Evolutionary conservation across 2,888 invertebrate species (phyloP).

Genomic region (Andrena trimmerana): DNA sequence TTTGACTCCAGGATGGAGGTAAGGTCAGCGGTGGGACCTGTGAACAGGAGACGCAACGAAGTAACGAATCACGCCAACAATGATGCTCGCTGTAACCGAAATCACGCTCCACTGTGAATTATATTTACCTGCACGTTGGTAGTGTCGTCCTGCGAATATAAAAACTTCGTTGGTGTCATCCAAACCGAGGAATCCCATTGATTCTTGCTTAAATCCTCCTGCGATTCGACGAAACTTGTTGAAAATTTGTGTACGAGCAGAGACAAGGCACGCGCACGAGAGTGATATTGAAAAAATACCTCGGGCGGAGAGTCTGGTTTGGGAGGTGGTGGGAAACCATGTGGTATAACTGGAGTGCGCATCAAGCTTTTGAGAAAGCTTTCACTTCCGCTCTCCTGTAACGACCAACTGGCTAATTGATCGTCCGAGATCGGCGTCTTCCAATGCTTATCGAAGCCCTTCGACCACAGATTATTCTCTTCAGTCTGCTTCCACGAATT

Average conservation of each 20-base stretch:
- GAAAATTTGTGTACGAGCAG: neutral
- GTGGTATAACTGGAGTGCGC: slow-evolving; percentile 68
- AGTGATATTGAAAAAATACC: slow-evolving; percentile 72
- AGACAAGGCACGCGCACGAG: neutral
- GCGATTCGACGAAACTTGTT: slow-evolving; percentile 12
- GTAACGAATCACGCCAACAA: neutral
- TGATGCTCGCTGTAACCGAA: neutral
- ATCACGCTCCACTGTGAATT: slow-evolving; percentile 30
- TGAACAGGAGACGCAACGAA: slow-evolving; percentile 12
- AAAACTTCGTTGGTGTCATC: slow-evolving; percentile 80
- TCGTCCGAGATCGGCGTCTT: slow-evolving; percentile 61
- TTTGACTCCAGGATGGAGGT: slow-evolving; percentile 79
- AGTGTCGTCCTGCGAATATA: slow-evolving; percentile 73
- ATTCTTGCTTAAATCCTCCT: slow-evolving; percentile 68
- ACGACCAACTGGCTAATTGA: slow-evolving; percentile 76
- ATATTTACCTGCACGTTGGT: slow-evolving; percentile 78
- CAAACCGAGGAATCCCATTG: slow-evolving; percentile 81
- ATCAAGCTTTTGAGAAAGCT: slow-evolving; percentile 77
- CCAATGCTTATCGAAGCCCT: slow-evolving; percentile 76
- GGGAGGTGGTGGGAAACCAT: slow-evolving; percentile 80
- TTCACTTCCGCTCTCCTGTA: slow-evolving; percentile 72
- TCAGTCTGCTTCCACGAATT: slow-evolving; percentile 72
- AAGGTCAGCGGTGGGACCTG: slow-evolving; percentile 80
- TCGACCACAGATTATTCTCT: slow-evolving; percentile 69
- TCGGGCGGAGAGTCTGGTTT: slow-evolving; percentile 86